A percentile compares a stretch with the other conserved stretches of the same genome.
Conservation (phyloP, 53 echinoderm and acorn worm species). For the Glandiceps talaboti region DNA sequence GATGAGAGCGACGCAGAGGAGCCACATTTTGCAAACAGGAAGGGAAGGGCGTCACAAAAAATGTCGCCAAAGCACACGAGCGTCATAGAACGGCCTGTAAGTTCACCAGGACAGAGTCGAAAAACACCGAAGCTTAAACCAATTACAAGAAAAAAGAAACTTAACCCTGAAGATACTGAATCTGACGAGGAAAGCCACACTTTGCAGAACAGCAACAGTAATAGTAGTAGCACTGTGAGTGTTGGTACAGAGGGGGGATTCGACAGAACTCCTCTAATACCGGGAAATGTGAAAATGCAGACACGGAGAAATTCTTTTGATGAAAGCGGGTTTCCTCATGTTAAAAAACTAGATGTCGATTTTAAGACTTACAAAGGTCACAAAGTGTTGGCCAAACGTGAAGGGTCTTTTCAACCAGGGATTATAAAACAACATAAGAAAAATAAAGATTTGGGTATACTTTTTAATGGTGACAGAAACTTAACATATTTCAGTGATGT, state of each 20-base stretch:
- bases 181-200: not conserved
- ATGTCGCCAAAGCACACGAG: not conserved
- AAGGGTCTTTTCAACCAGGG: conserved; percentile 46
- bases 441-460: conserved; percentile 43
- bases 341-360: conserved; percentile 63
- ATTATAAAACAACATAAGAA: conserved; percentile 54
- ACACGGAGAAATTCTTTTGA: not conserved
- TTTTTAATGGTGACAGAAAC: conserved; percentile 45
- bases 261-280: not conserved
- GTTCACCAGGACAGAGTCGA: not conserved
- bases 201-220: not conserved
- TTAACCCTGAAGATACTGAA: not conserved
- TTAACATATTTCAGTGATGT: conserved; percentile 32
- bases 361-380: conserved; percentile 52
- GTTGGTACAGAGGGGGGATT: not conserved
- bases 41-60: not conserved
- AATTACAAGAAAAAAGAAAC: not conserved
- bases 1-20: not conserved
- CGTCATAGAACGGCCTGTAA: not conserved
- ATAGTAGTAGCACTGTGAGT: not conserved
- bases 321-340: conserved; percentile 20
- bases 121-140: not conserved
- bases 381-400: conserved; percentile 53
- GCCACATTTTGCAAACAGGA: not conserved
- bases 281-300: not conserved